Base-by-base conservation (phyloP, 35 echinoderm and acorn worm species). In the Lytechinus variegatus region DNA sequence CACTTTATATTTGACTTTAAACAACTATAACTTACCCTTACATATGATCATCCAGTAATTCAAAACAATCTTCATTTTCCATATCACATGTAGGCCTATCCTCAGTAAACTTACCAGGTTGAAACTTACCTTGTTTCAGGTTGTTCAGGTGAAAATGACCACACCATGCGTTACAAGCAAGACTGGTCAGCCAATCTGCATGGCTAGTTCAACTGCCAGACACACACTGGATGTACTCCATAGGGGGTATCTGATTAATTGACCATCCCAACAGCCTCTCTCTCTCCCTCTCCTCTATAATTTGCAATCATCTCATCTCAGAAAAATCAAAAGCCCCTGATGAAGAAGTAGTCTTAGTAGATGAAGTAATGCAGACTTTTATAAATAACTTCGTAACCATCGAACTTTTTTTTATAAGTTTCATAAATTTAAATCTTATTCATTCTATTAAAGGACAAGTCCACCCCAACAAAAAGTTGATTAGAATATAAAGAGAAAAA, bases 241-340 rank as follows among this genome's bases (percentile, higher is more conserved):
- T 8, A 12, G 52, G 87, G 87, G 87, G 52, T 53, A 8, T 10
- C 14, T 89, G 87, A 89, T 89, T 89, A 89, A 89, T 89, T 89
- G 87, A 89, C 87, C 28, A 33, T 89, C 87, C 87, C 11, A 89
- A 10, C 87, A 53, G 61, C 61, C 87, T 89, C 87, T 53, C 87
- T 10, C 10, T 44, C 33, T 44, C 10, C 28, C 87, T 89, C 28
- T 89, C 87, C 87, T 52, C 87, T 53, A 27, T 1, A 89, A 52
- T 89, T 89, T 89, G 28, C 51, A 89, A 89, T 89, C 87, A 89
- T 89, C 87, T 89, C 19, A 89, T 19, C 8, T 10, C 14, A 53
- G 28, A 53, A 29, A 89, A 89, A 89, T 89, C 27, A 29, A 89
- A 33, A 27, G 9, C 28, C 51, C 87, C 87, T 10, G 19, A 52